Conservation (phyloP, 1,140 invertebrate species). For the Brachionus sp. region DNA sequence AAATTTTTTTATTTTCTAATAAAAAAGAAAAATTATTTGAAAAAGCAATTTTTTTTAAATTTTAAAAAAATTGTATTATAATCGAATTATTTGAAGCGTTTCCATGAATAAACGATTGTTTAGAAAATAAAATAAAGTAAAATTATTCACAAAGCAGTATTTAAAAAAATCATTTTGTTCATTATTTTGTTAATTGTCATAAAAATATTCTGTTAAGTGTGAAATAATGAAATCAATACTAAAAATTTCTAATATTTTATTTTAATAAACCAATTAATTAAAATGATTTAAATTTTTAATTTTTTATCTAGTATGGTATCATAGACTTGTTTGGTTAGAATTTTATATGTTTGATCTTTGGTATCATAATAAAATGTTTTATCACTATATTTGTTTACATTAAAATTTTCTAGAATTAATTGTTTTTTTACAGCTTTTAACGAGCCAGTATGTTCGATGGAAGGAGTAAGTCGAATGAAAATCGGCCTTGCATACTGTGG, state of each 20-base stretch:
- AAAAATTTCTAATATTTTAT: background rate
- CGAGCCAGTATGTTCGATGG: constrained; percentile 18
- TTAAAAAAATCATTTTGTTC: too few species aligned
- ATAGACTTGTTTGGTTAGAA: background rate
- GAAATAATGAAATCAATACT: background rate
- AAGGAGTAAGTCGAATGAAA: constrained; percentile 39
- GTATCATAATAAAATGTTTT: constrained; percentile 23
- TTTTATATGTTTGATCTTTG: background rate
- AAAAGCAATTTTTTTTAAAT: too few species aligned
- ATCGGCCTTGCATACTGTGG: constrained; percentile 19
- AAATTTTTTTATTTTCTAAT: too few species aligned
- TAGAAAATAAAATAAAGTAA: too few species aligned
- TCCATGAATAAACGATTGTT: too few species aligned
- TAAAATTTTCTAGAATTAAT: background rate
- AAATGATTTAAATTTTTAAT: constrained; percentile 2
- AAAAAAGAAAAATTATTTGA: too few species aligned
- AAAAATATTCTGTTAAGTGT: too few species aligned
- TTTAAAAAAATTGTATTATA: too few species aligned
- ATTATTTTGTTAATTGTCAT: too few species aligned
- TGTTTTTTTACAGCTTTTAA: constrained; percentile 35
- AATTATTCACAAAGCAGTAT: too few species aligned
- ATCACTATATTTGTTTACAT: background rate
- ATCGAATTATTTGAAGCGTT: too few species aligned
- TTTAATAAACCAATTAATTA: too few species aligned
- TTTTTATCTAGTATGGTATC: background rate